Conservation (phyloP, 2,113 vertebrate species). For the Megaceryle torquata region DNA sequence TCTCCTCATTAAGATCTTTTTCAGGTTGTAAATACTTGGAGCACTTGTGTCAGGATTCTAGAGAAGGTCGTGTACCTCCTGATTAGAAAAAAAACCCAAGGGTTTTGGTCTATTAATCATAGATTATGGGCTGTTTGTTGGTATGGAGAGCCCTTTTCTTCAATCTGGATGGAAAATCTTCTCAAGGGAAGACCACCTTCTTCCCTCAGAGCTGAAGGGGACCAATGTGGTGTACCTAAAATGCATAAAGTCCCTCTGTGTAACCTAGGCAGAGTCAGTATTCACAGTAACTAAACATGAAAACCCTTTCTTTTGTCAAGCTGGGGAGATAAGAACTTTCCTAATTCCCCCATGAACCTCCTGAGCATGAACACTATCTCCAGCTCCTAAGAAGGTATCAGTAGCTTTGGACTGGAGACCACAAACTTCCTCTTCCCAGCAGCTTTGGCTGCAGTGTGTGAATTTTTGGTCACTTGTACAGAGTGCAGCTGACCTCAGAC, state of each 20-base stretch:
- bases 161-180: background rate
- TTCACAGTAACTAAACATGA: background rate
- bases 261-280: background rate
- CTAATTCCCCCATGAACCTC: background rate
- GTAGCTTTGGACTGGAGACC: background rate
- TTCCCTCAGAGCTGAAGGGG: background rate
- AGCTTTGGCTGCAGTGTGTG: background rate
- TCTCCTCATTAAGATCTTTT: background rate
- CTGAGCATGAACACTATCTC: background rate
- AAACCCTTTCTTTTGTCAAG: background rate
- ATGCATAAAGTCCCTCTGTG: background rate
- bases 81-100: background rate
- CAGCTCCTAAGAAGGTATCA: background rate
- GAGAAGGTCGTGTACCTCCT: background rate
- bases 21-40: background rate
- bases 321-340: background rate
- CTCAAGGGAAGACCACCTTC: background rate
- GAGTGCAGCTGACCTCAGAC: background rate
- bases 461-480: background rate
- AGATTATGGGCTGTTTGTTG: background rate
- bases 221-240: background rate
- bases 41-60: background rate
- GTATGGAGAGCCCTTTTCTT: background rate
- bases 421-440: background rate
- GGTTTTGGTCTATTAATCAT: background rate